Evolutionary conservation across 1,140 invertebrate genomes (phyloP), one percentile per base, ranked within the genome.

Genomic region (Amphibalanus amphitrite): DNA sequence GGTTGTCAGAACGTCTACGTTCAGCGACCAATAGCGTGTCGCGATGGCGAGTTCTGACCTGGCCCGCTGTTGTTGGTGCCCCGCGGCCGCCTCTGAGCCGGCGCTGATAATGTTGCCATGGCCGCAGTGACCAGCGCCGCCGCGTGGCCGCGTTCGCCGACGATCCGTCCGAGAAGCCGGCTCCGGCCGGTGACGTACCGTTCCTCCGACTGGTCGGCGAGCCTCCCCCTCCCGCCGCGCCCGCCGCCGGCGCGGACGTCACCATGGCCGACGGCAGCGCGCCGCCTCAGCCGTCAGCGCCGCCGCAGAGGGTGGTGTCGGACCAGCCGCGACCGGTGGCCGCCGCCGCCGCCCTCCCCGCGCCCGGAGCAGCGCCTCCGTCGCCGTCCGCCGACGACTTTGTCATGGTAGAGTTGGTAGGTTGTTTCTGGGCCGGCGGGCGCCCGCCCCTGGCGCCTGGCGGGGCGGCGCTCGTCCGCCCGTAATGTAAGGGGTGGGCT

Each of bases 361-460:
- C n/a, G n/a, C 20, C 69, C 47, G 29, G 40, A 67, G 71, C 67
- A 67, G 70, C n/a, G 67, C 28, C 38, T 67, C 70, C 29, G 75
- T 65, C 69, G 67, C 67, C 77, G 74, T 71, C 72, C 74, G 69
- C 84, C 75, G 86, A 87, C 75, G 87, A 88, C 80, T 89, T 89
- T 84, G 87, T 88, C 79, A 86, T 89, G 84, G 86, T 89, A 81
- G 87, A 89, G 80, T 83, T 87, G 85, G 86, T 87, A 84, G 85
- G 82, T 83, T 69, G 67, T 72, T 17, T 79, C 74, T 33, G 40
- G 72, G 74, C 69, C 68, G 70, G 72, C 73, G 40, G 72, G 70
- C n/a, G n/a, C n/a, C n/a, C n/a, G n/a, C n/a, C n/a, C n/a, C n/a
- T n/a, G n/a, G n/a, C 47, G 67, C 71, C 64, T 69, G 65, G 65